Evolutionary conservation across 2,113 vertebrate genomes (phyloP), one percentile per base, ranked within the genome.

Genomic region (Apodemus speciosus): DNA sequence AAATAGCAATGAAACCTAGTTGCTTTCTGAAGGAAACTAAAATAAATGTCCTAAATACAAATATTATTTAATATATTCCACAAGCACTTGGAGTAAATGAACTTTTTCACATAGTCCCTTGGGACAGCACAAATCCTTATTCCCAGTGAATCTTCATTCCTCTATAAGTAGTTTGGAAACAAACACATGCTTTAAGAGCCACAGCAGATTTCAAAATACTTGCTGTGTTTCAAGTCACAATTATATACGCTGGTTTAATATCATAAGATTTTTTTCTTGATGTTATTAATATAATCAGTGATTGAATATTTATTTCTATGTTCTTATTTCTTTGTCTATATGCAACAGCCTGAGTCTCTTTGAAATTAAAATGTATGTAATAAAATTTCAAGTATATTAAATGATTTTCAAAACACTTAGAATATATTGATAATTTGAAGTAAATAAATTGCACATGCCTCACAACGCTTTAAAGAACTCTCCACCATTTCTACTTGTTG

Each of bases 201-300:
- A 38, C 68, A 80, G 53, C 43, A 66, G 72, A 60, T 30, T 53
- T 85, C 64, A 85, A n/a, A 93, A 80, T 93, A 68, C 51, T 79
- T 40, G 85, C 40, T 64, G 3, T 56, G 9, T 73, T 73, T 85
- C 51, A 51, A 73, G 11, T 46, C 27, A 69, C 0, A 62, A 10
- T 90, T 94, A 68, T 46, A 80, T 62, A 9, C 56, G 2, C 66
- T 66, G 46, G 8, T 85, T 49, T 51, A 51, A 51, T 51, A 51
- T 2, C 53, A 32, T 62, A 46, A 56, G n/a, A 58, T n/a, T 49
- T 9, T 35, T 83, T 72, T 69, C 43, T n/a, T 81, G 46, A 23
- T 35, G 13, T 83, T 71, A 71, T 46, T 88, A 94, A 84, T 71
- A 91, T 60, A 40, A 64, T 84, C 93, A 73, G 35, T 32, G 20